Percentiles rank a stretch among this genome's conserved stretches.
Conservation (phyloP, 1,140 invertebrate genomes). For the Lerema accius region DNA sequence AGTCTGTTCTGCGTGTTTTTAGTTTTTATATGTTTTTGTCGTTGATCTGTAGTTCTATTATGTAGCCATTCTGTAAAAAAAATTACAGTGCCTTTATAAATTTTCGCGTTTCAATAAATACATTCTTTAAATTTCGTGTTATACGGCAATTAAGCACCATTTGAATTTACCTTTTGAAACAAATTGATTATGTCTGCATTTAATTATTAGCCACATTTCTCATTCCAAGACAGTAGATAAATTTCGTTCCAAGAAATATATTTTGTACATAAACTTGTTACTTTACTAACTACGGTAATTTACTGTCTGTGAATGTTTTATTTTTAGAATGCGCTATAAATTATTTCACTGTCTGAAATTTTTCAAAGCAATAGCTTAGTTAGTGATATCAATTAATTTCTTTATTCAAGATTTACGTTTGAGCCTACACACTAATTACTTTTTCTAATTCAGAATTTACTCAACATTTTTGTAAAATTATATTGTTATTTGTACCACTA, state of each 20-base stretch:
- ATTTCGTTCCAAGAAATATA: slow-evolving; percentile 7
- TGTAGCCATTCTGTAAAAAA: background rate
- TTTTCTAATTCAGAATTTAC: too few relatives aligned
- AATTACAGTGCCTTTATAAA: slow-evolving; percentile 1
- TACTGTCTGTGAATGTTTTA: too few relatives aligned
- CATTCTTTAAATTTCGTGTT: slow-evolving; percentile 19
- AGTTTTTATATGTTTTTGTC: too few relatives aligned
- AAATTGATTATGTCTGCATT: slow-evolving; percentile 26
- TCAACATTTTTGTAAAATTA: too few relatives aligned
- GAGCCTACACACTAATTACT: too few relatives aligned
- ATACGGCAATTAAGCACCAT: slow-evolving; percentile 9
- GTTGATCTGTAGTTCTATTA: slow-evolving; percentile 2
- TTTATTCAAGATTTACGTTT: too few relatives aligned
- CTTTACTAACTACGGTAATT: background rate
- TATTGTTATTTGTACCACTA: too few relatives aligned
- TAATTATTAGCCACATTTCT: slow-evolving; percentile 6
- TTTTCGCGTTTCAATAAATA: slow-evolving; percentile 9
- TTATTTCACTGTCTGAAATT: too few relatives aligned
- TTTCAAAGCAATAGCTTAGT: too few relatives aligned
- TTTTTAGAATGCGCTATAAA: too few relatives aligned
- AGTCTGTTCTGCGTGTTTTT: too few relatives aligned
- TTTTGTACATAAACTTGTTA: slow-evolving; percentile 23
- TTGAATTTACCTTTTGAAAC: slow-evolving; percentile 13
- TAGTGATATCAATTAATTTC: too few relatives aligned
- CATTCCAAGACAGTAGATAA: slow-evolving; percentile 12